Conservation (phyloP, 2,113 vertebrate species). For the Cryptotis parvus region DNA sequence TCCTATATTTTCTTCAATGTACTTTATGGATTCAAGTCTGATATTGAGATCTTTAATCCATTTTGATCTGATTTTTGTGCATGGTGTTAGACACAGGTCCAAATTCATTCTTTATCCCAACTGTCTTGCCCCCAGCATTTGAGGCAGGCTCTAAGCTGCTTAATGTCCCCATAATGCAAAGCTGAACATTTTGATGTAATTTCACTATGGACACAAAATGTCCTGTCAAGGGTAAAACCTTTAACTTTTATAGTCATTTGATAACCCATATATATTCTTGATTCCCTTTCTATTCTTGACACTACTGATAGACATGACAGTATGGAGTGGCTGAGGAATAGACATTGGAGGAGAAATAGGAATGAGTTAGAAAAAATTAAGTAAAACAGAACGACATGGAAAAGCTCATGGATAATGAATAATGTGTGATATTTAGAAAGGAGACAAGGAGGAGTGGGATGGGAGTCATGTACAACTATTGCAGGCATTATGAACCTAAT, state of each 20-base stretch:
- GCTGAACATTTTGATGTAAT: neutral
- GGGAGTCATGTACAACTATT: no score
- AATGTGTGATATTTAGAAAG: neutral
- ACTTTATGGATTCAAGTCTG: no score
- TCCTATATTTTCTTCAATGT: no score
- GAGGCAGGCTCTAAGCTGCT: no score
- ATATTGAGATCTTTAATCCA: no score
- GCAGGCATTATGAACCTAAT: neutral
- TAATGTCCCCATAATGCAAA: neutral
- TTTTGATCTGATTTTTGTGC: no score
- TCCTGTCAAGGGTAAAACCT: neutral
- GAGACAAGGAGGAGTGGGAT: neutral
- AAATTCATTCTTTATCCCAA: no score
- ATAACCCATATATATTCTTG: neutral
- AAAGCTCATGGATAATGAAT: neutral
- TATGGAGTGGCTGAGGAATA: neutral
- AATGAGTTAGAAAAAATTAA: neutral
- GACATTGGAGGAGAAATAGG: neutral
- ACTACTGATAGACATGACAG: neutral
- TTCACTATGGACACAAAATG: neutral
- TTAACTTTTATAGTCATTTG: neutral
- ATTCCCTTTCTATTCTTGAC: neutral
- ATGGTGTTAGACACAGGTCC: no score
- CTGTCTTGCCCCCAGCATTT: no score
- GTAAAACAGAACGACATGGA: neutral